Evolutionary conservation across 2,113 vertebrate genomes (phyloP).

Genomic region (Pogonocichla stellata): DNA sequence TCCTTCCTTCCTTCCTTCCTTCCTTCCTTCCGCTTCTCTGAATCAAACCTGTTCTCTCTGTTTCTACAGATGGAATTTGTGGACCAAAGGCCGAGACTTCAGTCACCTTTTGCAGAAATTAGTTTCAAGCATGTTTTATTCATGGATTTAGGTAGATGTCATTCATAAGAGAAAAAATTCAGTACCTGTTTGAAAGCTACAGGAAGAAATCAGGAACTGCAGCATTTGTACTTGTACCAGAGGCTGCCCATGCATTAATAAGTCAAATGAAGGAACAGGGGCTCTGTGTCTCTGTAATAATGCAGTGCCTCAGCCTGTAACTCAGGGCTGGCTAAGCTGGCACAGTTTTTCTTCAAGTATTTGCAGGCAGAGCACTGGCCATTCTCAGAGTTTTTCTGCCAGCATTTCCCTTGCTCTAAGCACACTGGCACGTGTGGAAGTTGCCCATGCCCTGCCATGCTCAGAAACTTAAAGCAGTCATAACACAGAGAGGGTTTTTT

Average conservation of each 20-base stretch:
- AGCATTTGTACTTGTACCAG: background rate
- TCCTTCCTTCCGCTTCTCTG: background rate
- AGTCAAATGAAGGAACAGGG: background rate
- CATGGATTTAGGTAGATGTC: background rate
- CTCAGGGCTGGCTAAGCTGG: background rate
- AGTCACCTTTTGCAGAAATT: background rate
- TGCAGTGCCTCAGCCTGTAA: background rate
- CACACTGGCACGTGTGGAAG: accelerated
- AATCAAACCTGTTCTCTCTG: background rate
- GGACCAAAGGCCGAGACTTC: background rate
- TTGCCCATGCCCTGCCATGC: accelerated
- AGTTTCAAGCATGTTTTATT: background rate
- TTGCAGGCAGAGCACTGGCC: background rate
- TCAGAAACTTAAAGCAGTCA: background rate
- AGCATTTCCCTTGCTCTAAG: background rate
- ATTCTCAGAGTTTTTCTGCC: background rate
- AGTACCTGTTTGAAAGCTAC: background rate
- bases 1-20: background rate
- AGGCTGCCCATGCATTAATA: background rate
- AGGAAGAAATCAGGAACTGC: background rate
- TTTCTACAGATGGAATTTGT: background rate
- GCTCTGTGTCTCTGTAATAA: background rate
- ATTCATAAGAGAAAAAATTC: background rate
- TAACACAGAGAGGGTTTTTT: background rate
- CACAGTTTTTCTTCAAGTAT: background rate